A percentile compares a stretch with the other conserved stretches of the same genome.
Evolutionary conservation across 2,113 vertebrate species (phyloP).

Genomic region (Poecile atricapillus): DNA sequence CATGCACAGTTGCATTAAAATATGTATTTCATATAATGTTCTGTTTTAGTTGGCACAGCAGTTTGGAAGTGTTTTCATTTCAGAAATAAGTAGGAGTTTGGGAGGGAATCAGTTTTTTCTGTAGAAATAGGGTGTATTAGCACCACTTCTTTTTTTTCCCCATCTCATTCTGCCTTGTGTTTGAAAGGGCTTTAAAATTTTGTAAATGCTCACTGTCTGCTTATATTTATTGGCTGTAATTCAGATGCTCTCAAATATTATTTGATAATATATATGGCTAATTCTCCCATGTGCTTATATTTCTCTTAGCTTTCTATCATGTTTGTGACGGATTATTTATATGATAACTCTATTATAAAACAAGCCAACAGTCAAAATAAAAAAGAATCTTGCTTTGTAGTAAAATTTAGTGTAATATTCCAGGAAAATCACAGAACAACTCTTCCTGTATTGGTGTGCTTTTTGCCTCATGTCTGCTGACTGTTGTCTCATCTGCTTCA

Average conservation of each 20-base stretch:
- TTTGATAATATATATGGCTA: background rate
- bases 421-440: background rate
- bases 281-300: background rate
- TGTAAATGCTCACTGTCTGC: background rate
- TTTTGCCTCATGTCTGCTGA: background rate
- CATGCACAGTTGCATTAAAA: background rate
- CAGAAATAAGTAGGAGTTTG: background rate
- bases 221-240: background rate
- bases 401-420: background rate
- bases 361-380: background rate
- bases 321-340: background rate
- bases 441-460: background rate
- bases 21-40: background rate
- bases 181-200: background rate
- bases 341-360: background rate
- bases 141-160: background rate
- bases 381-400: background rate
- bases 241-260: background rate
- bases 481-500: background rate
- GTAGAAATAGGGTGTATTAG: background rate
- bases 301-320: background rate
- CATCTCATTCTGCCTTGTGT: background rate
- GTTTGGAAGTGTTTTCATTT: background rate
- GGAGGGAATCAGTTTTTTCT: background rate
- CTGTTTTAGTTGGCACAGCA: background rate